These are phyloP conservation scores for Gallirallus australis DNA, from an alignment of 2,797 vertebrate species.

Conservation along the genomic window DNA sequence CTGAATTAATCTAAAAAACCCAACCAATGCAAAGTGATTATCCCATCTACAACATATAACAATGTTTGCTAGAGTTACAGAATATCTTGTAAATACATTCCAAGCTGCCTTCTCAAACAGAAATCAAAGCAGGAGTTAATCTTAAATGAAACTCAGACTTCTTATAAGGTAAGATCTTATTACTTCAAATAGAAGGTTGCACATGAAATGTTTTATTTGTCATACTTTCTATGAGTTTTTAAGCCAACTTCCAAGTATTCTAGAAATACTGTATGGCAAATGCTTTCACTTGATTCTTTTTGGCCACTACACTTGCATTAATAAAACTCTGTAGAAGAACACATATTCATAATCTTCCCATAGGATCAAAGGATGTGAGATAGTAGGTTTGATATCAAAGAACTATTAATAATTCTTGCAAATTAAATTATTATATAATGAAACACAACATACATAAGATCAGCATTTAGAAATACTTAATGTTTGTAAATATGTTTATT, in stretches of 20 bases:
- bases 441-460: neutral
- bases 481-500: neutral
- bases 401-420: neutral
- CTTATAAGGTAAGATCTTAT: neutral
- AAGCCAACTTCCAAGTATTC: neutral
- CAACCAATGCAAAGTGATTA: neutral
- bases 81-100: neutral
- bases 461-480: neutral
- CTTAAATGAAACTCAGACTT: neutral
- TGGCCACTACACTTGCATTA: neutral
- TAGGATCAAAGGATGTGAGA: neutral
- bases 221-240: neutral
- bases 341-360: neutral
- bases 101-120: neutral
- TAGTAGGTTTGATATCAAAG: neutral
- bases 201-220: neutral
- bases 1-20: neutral
- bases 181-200: neutral
- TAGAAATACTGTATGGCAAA: neutral
- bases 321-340: neutral
- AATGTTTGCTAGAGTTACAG: neutral
- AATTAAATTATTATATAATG: neutral
- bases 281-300: neutral
- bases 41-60: neutral
- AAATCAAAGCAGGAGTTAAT: neutral